Evolutionary conservation across 2,888 invertebrate species (phyloP).

Genomic region (Eristalis tenax): DNA sequence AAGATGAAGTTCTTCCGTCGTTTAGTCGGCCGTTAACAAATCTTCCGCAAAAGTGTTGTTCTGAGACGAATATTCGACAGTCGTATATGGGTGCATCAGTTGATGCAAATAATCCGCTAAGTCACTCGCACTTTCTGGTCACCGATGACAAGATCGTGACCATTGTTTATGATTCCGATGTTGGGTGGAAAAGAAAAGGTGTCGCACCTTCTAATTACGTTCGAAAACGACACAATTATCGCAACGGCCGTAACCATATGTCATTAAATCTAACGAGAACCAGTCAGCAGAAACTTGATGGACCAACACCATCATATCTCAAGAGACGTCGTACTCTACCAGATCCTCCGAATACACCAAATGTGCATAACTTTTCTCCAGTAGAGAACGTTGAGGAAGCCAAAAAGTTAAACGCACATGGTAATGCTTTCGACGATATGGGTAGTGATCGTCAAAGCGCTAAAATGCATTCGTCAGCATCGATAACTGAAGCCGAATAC

Average conservation of each 20-base stretch:
- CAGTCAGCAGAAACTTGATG: conserved; percentile 79
- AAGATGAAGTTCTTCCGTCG: conserved; percentile 77
- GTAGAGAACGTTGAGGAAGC: conserved; percentile 75
- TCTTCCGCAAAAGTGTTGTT: conserved; percentile 78
- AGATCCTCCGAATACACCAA: conserved; percentile 80
- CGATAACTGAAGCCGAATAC: conserved; percentile 68
- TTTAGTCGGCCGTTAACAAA: conserved; percentile 72
- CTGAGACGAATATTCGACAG: conserved; percentile 80
- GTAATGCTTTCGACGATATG: conserved; percentile 24
- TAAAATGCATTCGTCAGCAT: conserved; percentile 73
- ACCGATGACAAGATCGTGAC: conserved; percentile 81
- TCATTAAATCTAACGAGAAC: conserved; percentile 79
- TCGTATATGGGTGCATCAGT: conserved; percentile 80
- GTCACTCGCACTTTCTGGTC: conserved; percentile 81
- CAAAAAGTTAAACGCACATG: conserved; percentile 67
- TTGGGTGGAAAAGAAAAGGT: conserved; percentile 81
- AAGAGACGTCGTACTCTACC: conserved; percentile 79
- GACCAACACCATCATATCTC: conserved; percentile 78
- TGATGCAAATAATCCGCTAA: conserved; percentile 78
- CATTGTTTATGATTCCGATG: conserved; percentile 82
- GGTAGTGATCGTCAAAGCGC: conserved; percentile 60
- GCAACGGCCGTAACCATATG: conserved; percentile 77
- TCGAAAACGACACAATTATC: conserved; percentile 75
- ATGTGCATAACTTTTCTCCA: conserved; percentile 80
- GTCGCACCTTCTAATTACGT: conserved; percentile 79